A percentile compares a stretch with the other conserved stretches of the same genome.
These are phyloP conservation scores for Phymatocera aterrima DNA, from an alignment of 2,888 invertebrate genomes.

Conservation along the genomic window DNA sequence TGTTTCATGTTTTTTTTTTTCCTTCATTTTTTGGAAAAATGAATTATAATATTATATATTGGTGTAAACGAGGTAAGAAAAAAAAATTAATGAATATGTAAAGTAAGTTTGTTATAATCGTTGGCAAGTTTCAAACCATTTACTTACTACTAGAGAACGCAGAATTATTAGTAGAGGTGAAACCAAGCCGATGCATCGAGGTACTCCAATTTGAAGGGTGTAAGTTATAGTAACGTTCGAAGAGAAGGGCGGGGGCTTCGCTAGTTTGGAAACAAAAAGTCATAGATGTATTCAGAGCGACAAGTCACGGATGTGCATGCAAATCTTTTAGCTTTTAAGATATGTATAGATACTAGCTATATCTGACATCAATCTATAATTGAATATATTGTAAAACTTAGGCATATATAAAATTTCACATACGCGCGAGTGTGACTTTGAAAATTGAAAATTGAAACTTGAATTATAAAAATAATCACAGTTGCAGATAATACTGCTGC, in stretches of 20 bases:
- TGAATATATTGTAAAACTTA: background rate
- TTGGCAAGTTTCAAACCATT: background rate
- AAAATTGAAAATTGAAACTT: background rate
- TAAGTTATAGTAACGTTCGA: background rate
- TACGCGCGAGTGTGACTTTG: conserved; percentile 4
- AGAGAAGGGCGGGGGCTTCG: background rate
- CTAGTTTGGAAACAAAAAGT: background rate
- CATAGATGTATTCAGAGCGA: background rate
- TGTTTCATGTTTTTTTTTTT: background rate
- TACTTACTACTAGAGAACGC: background rate
- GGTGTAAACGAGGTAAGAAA: background rate
- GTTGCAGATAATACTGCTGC: too few relatives aligned
- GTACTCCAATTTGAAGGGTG: conserved; percentile 5
- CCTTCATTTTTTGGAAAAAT: background rate
- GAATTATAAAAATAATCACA: background rate
- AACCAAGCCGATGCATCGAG: conserved; percentile 13
- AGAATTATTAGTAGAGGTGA: background rate
- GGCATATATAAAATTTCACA: background rate
- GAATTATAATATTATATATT: background rate
- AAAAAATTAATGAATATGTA: background rate
- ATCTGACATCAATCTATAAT: conserved; percentile 2
- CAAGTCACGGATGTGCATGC: background rate
- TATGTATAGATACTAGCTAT: too few relatives aligned
- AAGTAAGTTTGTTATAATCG: background rate
- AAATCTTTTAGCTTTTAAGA: background rate